Evolutionary conservation across 2,113 vertebrate species (phyloP).

Genomic region (Bubo bubo): DNA sequence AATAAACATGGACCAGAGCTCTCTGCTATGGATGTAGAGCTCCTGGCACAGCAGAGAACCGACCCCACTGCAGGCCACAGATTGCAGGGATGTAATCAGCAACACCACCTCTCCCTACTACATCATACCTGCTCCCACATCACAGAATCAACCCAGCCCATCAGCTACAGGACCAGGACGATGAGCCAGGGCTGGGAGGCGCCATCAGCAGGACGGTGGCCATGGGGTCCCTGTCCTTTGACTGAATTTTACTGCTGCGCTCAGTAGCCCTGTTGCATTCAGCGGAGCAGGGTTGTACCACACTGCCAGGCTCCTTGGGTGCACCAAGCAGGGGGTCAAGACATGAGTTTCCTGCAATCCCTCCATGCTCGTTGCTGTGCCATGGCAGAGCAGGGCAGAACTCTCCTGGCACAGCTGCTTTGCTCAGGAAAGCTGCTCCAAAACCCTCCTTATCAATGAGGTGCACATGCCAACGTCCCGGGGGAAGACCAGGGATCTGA

Average conservation of each 20-base stretch:
- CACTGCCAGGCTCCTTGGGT: not conserved
- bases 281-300: not conserved
- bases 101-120: accelerated
- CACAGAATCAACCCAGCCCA: not conserved
- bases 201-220: not conserved
- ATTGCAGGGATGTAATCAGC: not conserved
- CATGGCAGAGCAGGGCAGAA: not conserved
- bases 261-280: not conserved
- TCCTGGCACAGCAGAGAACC: not conserved
- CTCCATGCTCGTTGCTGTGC: accelerated
- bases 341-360: not conserved
- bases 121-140: accelerated
- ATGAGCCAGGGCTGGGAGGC: not conserved
- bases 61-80: too few relatives aligned
- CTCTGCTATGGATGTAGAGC: not conserved
- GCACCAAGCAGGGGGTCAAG: not conserved
- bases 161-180: too few relatives aligned
- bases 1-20: not conserved
- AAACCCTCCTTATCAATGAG: not conserved
- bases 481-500: not conserved
- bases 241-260: not conserved
- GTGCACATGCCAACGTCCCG: accelerated
- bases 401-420: not conserved
- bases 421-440: not conserved
- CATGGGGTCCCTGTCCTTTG: not conserved